These are phyloP conservation scores for Patiria miniata DNA, from an alignment of 35 echinoderm and acorn worm genomes.

Conservation along the genomic window DNA sequence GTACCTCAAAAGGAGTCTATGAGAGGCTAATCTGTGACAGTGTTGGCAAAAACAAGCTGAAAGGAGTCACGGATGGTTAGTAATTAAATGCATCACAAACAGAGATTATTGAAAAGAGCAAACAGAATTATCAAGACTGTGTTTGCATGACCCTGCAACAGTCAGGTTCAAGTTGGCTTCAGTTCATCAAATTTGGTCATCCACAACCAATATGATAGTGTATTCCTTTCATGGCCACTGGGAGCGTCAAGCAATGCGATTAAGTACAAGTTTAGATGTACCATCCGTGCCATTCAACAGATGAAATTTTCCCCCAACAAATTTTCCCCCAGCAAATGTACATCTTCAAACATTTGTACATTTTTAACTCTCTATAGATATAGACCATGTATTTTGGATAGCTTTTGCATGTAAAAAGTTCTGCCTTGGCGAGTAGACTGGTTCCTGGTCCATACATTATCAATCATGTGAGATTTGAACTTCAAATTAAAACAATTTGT, in stretches of 20 bases:
- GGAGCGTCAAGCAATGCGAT: not conserved
- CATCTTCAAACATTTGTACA: too few species aligned
- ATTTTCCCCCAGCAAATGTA: too few species aligned
- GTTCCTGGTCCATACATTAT: too few species aligned
- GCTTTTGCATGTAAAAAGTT: too few species aligned
- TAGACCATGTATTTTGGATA: too few species aligned
- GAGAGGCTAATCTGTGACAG: conserved; percentile 4
- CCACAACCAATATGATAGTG: not conserved
- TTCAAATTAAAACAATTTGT: too few species aligned
- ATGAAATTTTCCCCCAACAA: too few species aligned
- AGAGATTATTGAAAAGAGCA: not conserved
- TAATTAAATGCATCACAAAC: not conserved
- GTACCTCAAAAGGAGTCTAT: conserved; percentile 8
- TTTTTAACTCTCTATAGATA: too few species aligned
- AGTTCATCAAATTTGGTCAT: not conserved
- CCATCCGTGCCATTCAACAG: not conserved
- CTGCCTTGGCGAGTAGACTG: too few species aligned
- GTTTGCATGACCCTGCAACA: not conserved
- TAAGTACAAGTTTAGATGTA: not conserved
- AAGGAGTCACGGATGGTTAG: not conserved
- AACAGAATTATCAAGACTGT: not conserved
- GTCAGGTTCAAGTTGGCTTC: not conserved
- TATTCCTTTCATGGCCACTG: not conserved
- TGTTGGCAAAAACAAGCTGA: conserved; percentile 3
- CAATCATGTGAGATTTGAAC: too few species aligned